These are phyloP conservation scores for Leptinotarsa undecemlineata DNA, from an alignment of 1,140 invertebrate genomes.

Conservation along the genomic window DNA sequence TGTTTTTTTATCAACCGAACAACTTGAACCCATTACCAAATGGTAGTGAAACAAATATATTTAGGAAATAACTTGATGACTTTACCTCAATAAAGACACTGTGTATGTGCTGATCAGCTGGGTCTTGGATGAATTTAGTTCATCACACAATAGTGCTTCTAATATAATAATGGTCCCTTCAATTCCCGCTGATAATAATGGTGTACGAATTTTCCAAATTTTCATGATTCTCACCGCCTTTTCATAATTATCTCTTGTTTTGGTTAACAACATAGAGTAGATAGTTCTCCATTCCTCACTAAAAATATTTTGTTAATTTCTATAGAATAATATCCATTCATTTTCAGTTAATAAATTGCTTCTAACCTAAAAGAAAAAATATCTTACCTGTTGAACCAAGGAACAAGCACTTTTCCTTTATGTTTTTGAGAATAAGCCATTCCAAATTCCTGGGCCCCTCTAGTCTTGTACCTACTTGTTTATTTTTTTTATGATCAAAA, in stretches of 20 bases:
- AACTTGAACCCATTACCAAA: no score
- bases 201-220: conserved; percentile 67
- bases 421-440: conserved; percentile 52
- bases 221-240: conserved; percentile 61
- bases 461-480: background rate
- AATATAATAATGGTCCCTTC: conserved; percentile 68
- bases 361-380: conserved; percentile 23
- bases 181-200: conserved; percentile 67
- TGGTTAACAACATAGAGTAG: conserved; percentile 61
- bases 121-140: conserved; percentile 30
- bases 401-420: conserved; percentile 44
- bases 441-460: no score
- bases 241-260: conserved; percentile 51
- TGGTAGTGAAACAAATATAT: no score
- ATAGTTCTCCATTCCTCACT: conserved; percentile 63
- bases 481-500: background rate
- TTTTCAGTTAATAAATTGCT: background rate
- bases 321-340: background rate
- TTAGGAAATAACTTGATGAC: no score
- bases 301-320: conserved; percentile 26
- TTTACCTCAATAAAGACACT: conserved; percentile 44
- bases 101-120: conserved; percentile 39
- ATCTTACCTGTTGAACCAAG: conserved; percentile 49
- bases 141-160: conserved; percentile 55
- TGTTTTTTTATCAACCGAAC: no score